Base-by-base conservation (phyloP, 2,888 invertebrate species). In the Brachyptera putata region DNA sequence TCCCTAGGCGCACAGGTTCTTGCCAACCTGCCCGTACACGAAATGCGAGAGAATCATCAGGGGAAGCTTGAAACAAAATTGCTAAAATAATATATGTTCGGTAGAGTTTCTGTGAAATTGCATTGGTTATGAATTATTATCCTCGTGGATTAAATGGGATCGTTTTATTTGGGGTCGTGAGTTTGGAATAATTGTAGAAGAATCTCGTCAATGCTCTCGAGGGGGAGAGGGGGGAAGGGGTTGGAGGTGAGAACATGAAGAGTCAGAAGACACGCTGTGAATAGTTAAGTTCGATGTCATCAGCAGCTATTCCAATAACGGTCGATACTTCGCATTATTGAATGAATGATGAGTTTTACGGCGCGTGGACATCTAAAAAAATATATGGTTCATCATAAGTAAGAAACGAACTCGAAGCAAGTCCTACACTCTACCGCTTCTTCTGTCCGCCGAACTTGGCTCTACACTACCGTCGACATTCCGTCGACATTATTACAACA, bases 1-100 rank as follows among this genome's bases (percentile, higher is more conserved):
- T 50, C 57, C 57, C 57, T 22, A 37, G 57, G 50, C 18, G 37
- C 41, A 21, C 50, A 39, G 50, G 57, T 53, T 50, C 61, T 56
- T 57, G 48, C 50, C 56, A 56, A 61, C 57, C 49, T 57, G 48
- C 57, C 46, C 39, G 56, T 48, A 48, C 39, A 26, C 11, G 22
- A 26, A 56, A 16, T 18, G 26, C 21, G 14, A 34, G 36, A 13
- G 22, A 16, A 43, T 24, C 56, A 43, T 21, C 39, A 14, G 25
- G 56, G 30, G 36, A 43, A 36, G 16, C 21, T 14, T 41, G 56
- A 25, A 30, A 21, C 36, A 21, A 56, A 56, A 50, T 50, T 50
- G 30, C 50, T 26, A 24, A 50, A 53, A 53, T 36, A 53, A 53
- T 26, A 21, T 14, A 46, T 46, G 46, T 46, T 46, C 46, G 2